phyloP scores from a whole-genome alignment of 1,140 invertebrate genomes.

The Zaprionus gabonicus region DNA sequence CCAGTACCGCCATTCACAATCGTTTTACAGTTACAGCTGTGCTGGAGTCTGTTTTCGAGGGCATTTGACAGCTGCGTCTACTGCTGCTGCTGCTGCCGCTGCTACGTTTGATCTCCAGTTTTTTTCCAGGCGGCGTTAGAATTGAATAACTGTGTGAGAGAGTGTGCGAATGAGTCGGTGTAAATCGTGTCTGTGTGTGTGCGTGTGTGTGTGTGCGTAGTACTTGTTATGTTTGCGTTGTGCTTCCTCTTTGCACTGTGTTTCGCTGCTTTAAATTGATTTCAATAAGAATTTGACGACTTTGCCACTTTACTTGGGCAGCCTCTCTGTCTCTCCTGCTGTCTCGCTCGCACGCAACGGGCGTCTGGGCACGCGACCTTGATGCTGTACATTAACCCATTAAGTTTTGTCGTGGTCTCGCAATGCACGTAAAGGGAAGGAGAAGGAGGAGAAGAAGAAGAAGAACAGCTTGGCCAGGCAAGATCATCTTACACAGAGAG shows the following conservation, averaged over 20 bases:
- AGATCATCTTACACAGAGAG: constrained; percentile 52
- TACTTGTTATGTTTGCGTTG: constrained; percentile 56
- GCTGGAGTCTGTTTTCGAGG: constrained; percentile 10
- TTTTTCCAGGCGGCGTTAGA: constrained; percentile 22
- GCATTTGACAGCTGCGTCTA: constrained; percentile 15
- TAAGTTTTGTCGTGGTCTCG: constrained; percentile 58
- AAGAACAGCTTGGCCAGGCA: constrained; percentile 34
- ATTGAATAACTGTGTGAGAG: constrained; percentile 10
- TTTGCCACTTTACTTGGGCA: constrained; percentile 45
- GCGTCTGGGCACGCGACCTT: constrained; percentile 69
- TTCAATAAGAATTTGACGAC: constrained; percentile 76
- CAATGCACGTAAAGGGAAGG: constrained; percentile 24
- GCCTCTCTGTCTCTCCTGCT: constrained; percentile 2
- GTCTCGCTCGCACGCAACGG: constrained; percentile 20
- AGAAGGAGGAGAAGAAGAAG: constrained; percentile 3
- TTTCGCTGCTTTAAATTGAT: constrained; percentile 70
- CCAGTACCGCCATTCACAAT: neutral
- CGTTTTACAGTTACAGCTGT: neutral
- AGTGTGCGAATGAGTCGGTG: neutral
- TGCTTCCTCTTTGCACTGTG: constrained; percentile 54
- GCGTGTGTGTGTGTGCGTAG: constrained; percentile 33
- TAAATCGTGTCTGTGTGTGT: constrained; percentile 15
- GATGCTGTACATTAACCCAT: constrained; percentile 81
- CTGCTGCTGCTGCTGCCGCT: neutral
- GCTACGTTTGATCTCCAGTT: constrained; percentile 14